A percentile compares a stretch with the other conserved stretches of the same genome.
Conservation (phyloP, 2,113 vertebrate genomes). For the Halichoerus grypus region DNA sequence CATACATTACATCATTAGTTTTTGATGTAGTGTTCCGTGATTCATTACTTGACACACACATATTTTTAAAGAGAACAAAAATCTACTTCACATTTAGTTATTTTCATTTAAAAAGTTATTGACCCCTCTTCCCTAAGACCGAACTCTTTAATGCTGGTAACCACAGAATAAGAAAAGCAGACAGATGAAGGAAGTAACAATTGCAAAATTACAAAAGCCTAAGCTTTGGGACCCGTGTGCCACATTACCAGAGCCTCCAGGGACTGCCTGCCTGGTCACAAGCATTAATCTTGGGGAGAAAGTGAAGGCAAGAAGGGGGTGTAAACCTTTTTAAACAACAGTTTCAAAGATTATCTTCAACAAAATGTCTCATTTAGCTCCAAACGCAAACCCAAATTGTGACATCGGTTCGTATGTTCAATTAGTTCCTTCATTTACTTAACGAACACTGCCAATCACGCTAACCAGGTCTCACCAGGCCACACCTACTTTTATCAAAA, state of each 20-base stretch:
- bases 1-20: no score
- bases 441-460: neutral
- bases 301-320: neutral
- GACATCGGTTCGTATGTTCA: neutral
- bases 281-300: neutral
- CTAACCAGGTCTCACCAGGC: neutral
- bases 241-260: neutral
- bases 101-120: conserved; percentile 39
- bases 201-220: conserved; percentile 43
- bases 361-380: neutral
- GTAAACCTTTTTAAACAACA: neutral
- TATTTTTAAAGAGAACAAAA: neutral
- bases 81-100: neutral
- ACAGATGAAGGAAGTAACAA: neutral
- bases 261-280: neutral
- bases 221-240: neutral
- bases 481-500: conserved; percentile 33
- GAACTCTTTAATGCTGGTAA: conserved; percentile 35
- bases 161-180: neutral
- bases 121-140: neutral
- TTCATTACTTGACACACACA: neutral
- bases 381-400: conserved; percentile 45
- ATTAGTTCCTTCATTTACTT: conserved; percentile 21
- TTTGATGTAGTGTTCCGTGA: no score
- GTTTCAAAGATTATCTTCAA: neutral